A percentile compares a stretch with the other conserved stretches of the same genome.
phyloP scores from a whole-genome alignment of 1,140 invertebrate genomes.

The Tribolium madens region DNA sequence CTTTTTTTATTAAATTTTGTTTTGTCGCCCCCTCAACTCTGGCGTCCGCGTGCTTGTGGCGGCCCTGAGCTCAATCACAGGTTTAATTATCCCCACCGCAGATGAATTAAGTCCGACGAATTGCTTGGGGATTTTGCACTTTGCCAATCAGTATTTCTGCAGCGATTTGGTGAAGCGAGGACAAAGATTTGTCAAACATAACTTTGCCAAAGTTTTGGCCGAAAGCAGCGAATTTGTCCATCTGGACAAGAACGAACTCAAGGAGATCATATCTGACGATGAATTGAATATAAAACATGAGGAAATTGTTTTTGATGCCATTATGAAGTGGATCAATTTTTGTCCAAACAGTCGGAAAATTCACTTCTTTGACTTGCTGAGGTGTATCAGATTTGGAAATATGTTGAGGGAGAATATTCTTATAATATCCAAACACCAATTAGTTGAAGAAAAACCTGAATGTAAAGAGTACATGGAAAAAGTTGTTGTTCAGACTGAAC shows the following conservation, averaged over 20 bases:
- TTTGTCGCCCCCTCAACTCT: no score
- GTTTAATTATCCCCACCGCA: no score
- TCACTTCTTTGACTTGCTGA: constrained; percentile 72
- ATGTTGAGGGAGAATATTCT: constrained; percentile 46
- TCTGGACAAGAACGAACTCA: constrained; percentile 69
- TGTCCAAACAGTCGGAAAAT: constrained; percentile 67
- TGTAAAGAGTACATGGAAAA: constrained; percentile 57
- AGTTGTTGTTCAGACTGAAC: constrained; percentile 53
- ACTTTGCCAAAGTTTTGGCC: constrained; percentile 68
- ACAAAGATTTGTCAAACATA: constrained; percentile 68
- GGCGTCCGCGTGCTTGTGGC: no score
- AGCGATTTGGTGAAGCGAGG: constrained; percentile 69
- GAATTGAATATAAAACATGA: constrained; percentile 76
- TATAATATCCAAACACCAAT: constrained; percentile 67
- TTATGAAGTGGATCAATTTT: constrained; percentile 73
- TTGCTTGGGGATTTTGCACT: constrained; percentile 74
- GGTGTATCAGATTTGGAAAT: constrained; percentile 74
- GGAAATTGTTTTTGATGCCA: constrained; percentile 76
- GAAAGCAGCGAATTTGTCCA: constrained; percentile 70
- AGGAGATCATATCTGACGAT: constrained; percentile 71
- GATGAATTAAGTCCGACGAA: constrained; percentile 66
- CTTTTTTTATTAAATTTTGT: no score
- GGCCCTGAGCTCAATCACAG: no score
- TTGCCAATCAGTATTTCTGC: constrained; percentile 78
- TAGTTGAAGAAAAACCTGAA: constrained; percentile 67